These are phyloP conservation scores for Carapus acus DNA, from an alignment of 2,797 vertebrate species.

Conservation along the genomic window DNA sequence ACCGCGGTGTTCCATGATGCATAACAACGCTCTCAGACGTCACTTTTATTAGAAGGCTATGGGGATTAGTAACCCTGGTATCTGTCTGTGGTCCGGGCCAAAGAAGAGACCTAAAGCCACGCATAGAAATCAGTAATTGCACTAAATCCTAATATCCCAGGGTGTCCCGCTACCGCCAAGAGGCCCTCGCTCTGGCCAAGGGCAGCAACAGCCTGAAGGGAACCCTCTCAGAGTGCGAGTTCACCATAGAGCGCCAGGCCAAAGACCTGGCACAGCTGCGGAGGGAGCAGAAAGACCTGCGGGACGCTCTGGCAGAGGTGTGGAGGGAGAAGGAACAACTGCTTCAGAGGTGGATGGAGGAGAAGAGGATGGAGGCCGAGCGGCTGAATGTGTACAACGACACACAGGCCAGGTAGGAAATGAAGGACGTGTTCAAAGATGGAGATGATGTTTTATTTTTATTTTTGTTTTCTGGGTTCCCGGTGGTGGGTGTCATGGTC, in stretches of 20 bases:
- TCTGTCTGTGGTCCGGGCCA: too few species aligned
- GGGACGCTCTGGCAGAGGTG: conserved; percentile 36
- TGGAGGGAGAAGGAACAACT: conserved; percentile 62
- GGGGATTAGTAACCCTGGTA: too few species aligned
- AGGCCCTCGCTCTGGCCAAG: conserved; percentile 66
- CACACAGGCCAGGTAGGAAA: conserved; percentile 60
- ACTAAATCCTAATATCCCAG: conserved; percentile 35
- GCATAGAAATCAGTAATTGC: too few species aligned
- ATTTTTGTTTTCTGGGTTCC: too few species aligned
- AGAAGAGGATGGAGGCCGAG: conserved; percentile 66
- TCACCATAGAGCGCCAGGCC: conserved; percentile 61
- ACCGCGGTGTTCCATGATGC: too few species aligned
- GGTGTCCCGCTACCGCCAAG: conserved; percentile 62
- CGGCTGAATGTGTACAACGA: conserved; percentile 68
- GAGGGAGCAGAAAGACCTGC: conserved; percentile 50
- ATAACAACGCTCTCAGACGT: too few species aligned
- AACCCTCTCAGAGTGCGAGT: conserved; percentile 58
- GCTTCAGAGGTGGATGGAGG: conserved; percentile 69
- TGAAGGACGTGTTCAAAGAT: not conserved
- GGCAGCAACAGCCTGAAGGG: conserved; percentile 50
- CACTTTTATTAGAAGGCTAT: too few species aligned
- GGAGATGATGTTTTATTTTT: not conserved
- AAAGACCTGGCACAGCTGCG: conserved; percentile 60
- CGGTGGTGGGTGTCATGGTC: not conserved
- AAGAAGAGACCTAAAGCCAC: too few species aligned